Percentiles rank a stretch among this genome's conserved stretches.
Evolutionary conservation across 2,113 vertebrate genomes (phyloP).

Genomic region (Onychostoma macrolepis): DNA sequence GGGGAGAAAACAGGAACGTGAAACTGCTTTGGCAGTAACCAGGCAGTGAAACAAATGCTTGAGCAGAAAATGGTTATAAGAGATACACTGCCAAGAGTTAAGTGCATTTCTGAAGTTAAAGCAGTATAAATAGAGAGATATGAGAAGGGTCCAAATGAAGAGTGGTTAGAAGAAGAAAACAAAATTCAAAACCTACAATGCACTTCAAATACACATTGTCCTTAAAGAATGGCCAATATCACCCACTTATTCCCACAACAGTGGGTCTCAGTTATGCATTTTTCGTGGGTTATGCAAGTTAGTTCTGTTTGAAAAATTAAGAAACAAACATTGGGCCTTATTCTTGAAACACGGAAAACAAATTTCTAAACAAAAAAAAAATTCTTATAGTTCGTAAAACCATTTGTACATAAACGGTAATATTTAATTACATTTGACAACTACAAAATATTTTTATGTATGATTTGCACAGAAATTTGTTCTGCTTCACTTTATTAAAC

Average conservation of each 20-base stretch:
- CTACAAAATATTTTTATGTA: neutral
- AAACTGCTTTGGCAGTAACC: slow-evolving; percentile 41
- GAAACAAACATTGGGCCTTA: no score
- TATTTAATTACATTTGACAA: neutral
- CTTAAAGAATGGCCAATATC: slow-evolving; percentile 22
- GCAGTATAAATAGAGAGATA: slow-evolving; percentile 43
- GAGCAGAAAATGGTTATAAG: slow-evolving; percentile 39
- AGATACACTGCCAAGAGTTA: slow-evolving; percentile 39
- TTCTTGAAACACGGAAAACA: neutral
- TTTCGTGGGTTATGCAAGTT: neutral
- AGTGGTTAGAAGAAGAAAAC: slow-evolving; percentile 21
- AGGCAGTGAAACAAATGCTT: slow-evolving; percentile 18
- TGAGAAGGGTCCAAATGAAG: slow-evolving; percentile 41
- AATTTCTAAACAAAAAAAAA: neutral
- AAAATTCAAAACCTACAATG: slow-evolving; percentile 15
- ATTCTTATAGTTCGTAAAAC: neutral
- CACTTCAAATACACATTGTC: slow-evolving; percentile 17
- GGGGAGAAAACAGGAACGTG: slow-evolving; percentile 32
- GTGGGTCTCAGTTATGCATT: neutral
- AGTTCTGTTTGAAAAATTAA: neutral
- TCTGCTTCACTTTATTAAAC: neutral
- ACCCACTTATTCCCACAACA: slow-evolving; percentile 33
- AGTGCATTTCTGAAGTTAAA: slow-evolving; percentile 45
- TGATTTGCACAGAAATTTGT: neutral
- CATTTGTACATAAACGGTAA: neutral